phyloP scores from a whole-genome alignment of 2,888 invertebrate species.

The Tachina grossa region DNA sequence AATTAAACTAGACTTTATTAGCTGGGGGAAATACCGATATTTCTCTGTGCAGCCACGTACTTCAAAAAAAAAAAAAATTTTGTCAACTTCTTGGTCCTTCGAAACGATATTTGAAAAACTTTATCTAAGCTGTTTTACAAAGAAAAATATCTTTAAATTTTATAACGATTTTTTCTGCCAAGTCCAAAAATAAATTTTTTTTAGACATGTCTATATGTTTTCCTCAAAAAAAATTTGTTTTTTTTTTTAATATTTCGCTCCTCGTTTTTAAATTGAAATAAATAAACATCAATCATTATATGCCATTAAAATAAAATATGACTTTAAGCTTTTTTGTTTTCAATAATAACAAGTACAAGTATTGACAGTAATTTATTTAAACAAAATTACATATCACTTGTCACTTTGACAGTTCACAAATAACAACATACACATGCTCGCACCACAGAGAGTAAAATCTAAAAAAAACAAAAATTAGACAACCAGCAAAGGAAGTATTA shows the following conservation, averaged over 20 bases:
- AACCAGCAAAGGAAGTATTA: neutral
- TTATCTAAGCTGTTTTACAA: no score
- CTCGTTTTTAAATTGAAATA: neutral
- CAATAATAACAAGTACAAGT: neutral
- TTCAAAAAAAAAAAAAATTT: no score
- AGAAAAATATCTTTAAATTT: no score
- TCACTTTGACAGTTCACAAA: conserved; percentile 60
- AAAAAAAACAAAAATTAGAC: neutral
- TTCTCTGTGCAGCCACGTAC: no score
- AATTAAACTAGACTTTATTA: no score
- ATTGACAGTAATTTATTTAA: conserved; percentile 44
- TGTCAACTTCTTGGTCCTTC: no score
- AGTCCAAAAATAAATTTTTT: no score
- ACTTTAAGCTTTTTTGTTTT: neutral
- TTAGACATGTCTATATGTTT: no score
- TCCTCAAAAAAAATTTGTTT: no score
- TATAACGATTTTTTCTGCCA: no score
- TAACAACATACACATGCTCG: conserved; percentile 8
- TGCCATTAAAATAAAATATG: conserved; percentile 15
- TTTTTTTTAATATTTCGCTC: neutral
- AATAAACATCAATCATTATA: conserved; percentile 43
- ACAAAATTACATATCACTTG: conserved; percentile 63
- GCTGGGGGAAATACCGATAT: no score
- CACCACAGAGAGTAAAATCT: neutral
- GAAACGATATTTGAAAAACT: no score